Percentiles rank a stretch among this genome's conserved stretches.
phyloP scores from a whole-genome alignment of 2,113 vertebrate species.

The Calyptomena viridis region DNA sequence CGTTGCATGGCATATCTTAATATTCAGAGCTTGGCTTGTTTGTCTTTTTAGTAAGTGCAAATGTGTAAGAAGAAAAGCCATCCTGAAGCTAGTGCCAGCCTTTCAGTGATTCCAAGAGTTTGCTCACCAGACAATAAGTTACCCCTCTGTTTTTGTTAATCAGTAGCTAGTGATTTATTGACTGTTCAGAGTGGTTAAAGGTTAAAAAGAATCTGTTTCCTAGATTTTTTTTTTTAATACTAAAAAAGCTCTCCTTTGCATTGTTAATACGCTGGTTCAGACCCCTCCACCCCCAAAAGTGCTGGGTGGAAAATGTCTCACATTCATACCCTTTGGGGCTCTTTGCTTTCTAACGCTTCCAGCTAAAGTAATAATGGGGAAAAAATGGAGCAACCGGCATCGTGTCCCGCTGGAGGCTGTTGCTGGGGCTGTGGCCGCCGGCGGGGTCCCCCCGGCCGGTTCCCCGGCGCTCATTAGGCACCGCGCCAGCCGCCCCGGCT shows the following conservation, averaged over 20 bases:
- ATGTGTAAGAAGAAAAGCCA: constrained; percentile 33
- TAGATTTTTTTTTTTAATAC: constrained; percentile 21
- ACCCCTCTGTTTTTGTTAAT: constrained; percentile 56
- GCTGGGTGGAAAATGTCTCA: neutral
- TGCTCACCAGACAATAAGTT: constrained; percentile 25
- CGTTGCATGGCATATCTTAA: neutral
- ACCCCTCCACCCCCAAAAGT: neutral
- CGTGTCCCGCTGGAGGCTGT: neutral
- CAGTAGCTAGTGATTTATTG: constrained; percentile 67
- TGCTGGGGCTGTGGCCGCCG: rapidly evolving
- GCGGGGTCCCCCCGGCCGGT: neutral
- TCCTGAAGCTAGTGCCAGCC: constrained; percentile 23
- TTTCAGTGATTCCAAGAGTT: constrained; percentile 43
- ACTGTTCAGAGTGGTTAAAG: constrained; percentile 38
- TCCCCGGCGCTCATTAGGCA: constrained; percentile 2
- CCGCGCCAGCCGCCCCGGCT: neutral
- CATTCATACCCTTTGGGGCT: neutral
- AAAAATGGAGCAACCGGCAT: neutral
- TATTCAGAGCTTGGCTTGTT: neutral
- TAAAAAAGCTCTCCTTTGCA: neutral
- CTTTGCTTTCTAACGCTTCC: neutral
- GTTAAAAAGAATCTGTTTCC: constrained; percentile 68
- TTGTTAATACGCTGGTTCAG: neutral
- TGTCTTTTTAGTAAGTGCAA: constrained; percentile 6
- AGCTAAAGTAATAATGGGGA: neutral